A percentile compares a stretch with the other conserved stretches of the same genome.
Evolutionary conservation across 2,113 vertebrate species (phyloP).

Genomic region (Danionella cerebrum): DNA sequence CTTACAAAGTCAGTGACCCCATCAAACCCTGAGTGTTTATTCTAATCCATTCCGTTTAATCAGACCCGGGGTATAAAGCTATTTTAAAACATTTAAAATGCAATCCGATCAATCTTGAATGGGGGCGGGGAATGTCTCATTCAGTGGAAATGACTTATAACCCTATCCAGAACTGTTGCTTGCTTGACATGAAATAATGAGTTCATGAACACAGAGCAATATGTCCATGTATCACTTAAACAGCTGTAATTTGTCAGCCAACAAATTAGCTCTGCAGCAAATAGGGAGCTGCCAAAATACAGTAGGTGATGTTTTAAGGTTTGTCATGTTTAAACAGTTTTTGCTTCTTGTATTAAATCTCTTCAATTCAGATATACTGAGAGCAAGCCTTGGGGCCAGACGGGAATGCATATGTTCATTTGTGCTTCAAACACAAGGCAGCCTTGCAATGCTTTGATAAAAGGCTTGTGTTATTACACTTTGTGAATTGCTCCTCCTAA

Average conservation of each 20-base stretch:
- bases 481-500: too few species aligned
- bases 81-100: slow-evolving; percentile 2
- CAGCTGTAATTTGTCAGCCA: not conserved
- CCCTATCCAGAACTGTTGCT: not conserved
- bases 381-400: too few species aligned
- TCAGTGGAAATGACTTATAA: not conserved
- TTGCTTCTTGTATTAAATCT: too few species aligned
- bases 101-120: not conserved
- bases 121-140: not conserved
- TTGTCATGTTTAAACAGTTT: too few species aligned
- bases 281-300: not conserved
- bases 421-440: too few species aligned
- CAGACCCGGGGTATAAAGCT: not conserved
- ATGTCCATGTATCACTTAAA: not conserved
- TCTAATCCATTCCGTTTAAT: not conserved
- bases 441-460: too few species aligned
- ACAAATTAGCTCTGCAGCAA: not conserved
- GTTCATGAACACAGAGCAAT: not conserved
- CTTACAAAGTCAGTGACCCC: slow-evolving; percentile 38
- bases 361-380: too few species aligned
- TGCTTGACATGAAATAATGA: not conserved
- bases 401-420: too few species aligned
- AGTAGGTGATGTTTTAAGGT: not conserved
- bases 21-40: slow-evolving; percentile 9
- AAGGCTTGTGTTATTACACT: too few species aligned